These are phyloP conservation scores for Popillia japonica DNA, from an alignment of 1,140 invertebrate species.

Conservation along the genomic window DNA sequence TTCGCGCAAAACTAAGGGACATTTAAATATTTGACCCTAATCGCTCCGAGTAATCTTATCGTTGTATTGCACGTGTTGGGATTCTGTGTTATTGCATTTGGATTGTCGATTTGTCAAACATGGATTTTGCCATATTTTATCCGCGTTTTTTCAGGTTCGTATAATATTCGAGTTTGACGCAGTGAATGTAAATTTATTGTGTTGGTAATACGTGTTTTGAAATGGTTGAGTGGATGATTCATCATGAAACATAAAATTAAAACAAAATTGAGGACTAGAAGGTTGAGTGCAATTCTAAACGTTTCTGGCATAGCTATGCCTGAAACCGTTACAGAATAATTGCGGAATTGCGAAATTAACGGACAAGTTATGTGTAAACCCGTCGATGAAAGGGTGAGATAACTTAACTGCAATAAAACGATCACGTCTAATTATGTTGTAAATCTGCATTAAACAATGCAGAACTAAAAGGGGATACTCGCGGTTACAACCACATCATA, in stretches of 20 bases:
- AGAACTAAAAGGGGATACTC: slow-evolving; percentile 41
- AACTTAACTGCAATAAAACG: slow-evolving; percentile 40
- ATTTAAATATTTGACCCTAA: slow-evolving; percentile 24
- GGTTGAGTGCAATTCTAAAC: too few species aligned
- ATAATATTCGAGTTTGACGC: too few species aligned
- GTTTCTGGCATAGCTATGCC: too few species aligned
- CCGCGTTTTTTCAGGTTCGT: too few species aligned
- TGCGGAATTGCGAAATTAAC: neutral
- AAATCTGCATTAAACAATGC: slow-evolving; percentile 43
- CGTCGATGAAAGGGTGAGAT: slow-evolving; percentile 33
- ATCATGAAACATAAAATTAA: too few species aligned
- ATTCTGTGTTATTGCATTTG: neutral
- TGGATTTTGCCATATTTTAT: slow-evolving; percentile 1
- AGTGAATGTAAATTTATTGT: too few species aligned
- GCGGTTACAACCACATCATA: slow-evolving; percentile 43
- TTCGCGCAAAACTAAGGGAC: slow-evolving; percentile 23
- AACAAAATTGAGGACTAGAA: too few species aligned
- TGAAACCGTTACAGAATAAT: too few species aligned
- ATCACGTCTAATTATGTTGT: slow-evolving; percentile 34
- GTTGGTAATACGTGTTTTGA: too few species aligned
- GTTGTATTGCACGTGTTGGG: neutral
- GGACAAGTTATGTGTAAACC: neutral
- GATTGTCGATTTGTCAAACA: slow-evolving; percentile 2
- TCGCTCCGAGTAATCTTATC: slow-evolving; percentile 15
- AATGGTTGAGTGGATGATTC: too few species aligned